phyloP scores from a whole-genome alignment of 2,888 invertebrate species.

The Congeria kusceri region DNA sequence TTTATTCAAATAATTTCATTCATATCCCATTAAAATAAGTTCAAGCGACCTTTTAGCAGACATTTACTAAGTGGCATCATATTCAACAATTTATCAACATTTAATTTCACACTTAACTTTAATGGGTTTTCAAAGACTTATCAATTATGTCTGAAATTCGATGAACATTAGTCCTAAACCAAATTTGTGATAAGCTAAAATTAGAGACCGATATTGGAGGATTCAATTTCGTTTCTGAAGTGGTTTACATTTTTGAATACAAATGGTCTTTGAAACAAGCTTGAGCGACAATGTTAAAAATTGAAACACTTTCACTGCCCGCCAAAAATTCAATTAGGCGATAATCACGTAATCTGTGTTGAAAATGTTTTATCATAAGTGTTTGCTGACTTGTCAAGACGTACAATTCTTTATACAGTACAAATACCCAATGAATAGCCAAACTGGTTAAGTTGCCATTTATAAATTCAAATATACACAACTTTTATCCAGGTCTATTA shows the following conservation, averaged over 20 bases:
- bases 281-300: constrained; percentile 3
- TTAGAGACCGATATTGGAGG: too few species aligned
- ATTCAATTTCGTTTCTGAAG: too few species aligned
- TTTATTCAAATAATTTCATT: too few species aligned
- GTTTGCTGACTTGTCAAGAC: constrained; percentile 36
- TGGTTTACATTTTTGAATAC: too few species aligned
- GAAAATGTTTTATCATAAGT: constrained; percentile 40
- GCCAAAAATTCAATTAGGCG: constrained; percentile 43
- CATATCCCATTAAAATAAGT: too few species aligned
- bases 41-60: too few species aligned
- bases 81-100: background rate
- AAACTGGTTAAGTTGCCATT: constrained; percentile 30
- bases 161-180: constrained; percentile 7
- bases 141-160: constrained; percentile 22
- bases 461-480: constrained; percentile 27
- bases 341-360: constrained; percentile 40
- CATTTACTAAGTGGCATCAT: too few species aligned
- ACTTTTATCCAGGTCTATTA: constrained; percentile 39
- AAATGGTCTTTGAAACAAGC: background rate
- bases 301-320: constrained; percentile 17
- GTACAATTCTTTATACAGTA: constrained; percentile 17
- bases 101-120: constrained; percentile 20
- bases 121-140: constrained; percentile 12
- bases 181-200: too few species aligned
- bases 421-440: constrained; percentile 22